Evolutionary conservation across 2,888 invertebrate genomes (phyloP), one percentile per base, ranked within the genome.

Genomic region (Laspeyria flexula): DNA sequence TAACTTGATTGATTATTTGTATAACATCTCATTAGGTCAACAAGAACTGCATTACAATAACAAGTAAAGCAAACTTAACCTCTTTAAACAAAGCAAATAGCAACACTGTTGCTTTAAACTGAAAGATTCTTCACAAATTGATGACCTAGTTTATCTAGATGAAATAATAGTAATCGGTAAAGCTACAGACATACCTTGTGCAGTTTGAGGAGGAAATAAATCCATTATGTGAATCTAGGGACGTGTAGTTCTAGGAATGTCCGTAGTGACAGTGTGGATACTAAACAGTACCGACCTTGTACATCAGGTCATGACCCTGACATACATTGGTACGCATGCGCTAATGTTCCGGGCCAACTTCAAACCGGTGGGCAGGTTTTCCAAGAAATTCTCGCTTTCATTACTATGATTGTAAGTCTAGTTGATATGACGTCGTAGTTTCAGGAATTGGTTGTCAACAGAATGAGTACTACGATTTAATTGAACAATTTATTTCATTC

Each of bases 231-330:
- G 25, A 31, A 48, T 3, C 13, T 7, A 15, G 31, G 35, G 37
- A 48, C 27, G 58, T 50, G 44, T 46, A 45, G 41, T 35, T 13
- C 25, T 52, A 58, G 51, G 58, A 53, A 63, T 48, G 50, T 52
- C 18, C 60, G 57, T 60, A 80, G 68, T 78, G 77, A 71, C 77
- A 73, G 65, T 54, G 67, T 61, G 63, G 58, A 75, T 56, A 72
- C 81, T 77, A 88, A 90, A 91, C 89, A 89, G 69, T 61, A 63
- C 30, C 84, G 89, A 91, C 91, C 91, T 92, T 92, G 90, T 77
- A 42, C 53, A 44, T 54, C 83, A 73, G 83, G 85, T 81, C 85
- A 70, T 69, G 87, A 79, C 90, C 91, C 79, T 90, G 91, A 90
- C 91, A 90, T 60, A 83, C 53, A 79, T 90, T 47, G 60, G 31